Base-by-base conservation (phyloP, 2,888 invertebrate genomes). In the Dinocampus coccinellae region DNA sequence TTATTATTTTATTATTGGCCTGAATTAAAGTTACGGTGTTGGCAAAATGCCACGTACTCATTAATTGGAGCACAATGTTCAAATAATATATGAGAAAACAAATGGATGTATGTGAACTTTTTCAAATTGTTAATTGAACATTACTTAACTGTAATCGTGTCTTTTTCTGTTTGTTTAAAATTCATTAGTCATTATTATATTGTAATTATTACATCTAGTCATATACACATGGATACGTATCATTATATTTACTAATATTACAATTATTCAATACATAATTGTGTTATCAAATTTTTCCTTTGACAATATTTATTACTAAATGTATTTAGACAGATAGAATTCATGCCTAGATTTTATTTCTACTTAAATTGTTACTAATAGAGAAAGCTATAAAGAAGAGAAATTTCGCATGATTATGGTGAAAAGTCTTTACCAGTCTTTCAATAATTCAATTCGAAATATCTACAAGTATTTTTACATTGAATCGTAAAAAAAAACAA, bases 381-480 rank as follows among this genome's bases (percentile, higher is more conserved):
- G 65, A 71, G 71, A 71, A 71, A 71, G 71, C 71, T 58, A 29
- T 34, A 10, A 39, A 47, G 11, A 42, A 66, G 71, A 66, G 71
- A 71, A 71, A 71, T 71, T 29, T 39, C 24, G 11, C 33, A 29
- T 66, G 26, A 65, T 66, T 42, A 42, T 58, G 33, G 47, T 4
- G 33, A 71, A 55, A 71, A 61, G 42, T 47, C 39, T 53, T 36
- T 53, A 33, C 57, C 65, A 53, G 39, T 55, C 42, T 64, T 70
- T 20, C 47, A 60, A 22, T 29, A 6, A 66, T 55, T 34, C 55
- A 62, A 62, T 33, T 69, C 26, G 55, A 55, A 62, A 53, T 62
- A 47, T 47, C 3, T n/a, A 39, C 4, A 53, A 55, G 16, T 47
- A 16, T 7, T 16, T 16, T 16, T 20, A n/a, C 47, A 29, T 4